Conservation (phyloP, 2,797 vertebrate species). For the Alfaro cultratus region DNA sequence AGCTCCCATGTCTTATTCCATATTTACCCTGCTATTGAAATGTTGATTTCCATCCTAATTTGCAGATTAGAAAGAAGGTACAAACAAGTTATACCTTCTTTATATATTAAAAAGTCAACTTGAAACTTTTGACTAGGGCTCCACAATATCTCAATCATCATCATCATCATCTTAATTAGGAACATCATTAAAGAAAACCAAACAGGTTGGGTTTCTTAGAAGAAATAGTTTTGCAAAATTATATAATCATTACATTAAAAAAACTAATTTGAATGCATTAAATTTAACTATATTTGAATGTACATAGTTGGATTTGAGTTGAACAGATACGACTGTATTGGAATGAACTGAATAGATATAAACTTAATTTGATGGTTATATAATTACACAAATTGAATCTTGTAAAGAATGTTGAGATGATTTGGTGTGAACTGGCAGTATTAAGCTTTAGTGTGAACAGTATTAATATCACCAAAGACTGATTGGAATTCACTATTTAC, state of each 20-base stretch:
- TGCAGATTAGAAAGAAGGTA: background rate
- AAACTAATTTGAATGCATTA: background rate
- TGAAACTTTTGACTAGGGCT: background rate
- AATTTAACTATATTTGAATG: background rate
- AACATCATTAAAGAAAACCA: background rate
- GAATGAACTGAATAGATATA: background rate
- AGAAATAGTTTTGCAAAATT: background rate
- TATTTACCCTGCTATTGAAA: background rate
- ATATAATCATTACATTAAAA: background rate
- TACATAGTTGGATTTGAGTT: background rate
- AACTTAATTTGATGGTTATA: background rate
- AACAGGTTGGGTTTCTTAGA: background rate
- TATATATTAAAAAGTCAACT: background rate
- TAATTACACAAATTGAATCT: background rate
- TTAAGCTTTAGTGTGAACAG: background rate
- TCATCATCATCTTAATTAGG: background rate
- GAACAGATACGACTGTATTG: background rate
- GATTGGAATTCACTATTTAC: background rate
- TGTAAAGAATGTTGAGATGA: background rate
- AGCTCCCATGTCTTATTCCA: background rate
- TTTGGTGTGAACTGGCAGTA: background rate
- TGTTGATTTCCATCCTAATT: background rate
- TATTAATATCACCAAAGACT: background rate
- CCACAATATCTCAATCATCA: background rate
- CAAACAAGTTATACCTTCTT: background rate